Percentiles rank a stretch among this genome's conserved stretches.
Evolutionary conservation across 1,140 invertebrate genomes (phyloP).

Genomic region (Drosophila melanica): DNA sequence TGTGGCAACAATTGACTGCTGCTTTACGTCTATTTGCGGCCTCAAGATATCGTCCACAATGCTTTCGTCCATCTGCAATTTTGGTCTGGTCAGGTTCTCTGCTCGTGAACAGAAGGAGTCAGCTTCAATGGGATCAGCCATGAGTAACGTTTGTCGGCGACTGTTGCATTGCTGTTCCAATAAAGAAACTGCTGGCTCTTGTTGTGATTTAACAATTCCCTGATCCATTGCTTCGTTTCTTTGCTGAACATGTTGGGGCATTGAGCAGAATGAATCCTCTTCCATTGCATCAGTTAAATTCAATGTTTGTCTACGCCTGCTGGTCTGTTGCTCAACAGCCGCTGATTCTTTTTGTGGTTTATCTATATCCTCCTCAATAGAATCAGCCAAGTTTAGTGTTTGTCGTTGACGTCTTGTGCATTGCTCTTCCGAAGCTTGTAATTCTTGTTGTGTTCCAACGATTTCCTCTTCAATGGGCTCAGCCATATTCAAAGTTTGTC

Average conservation of each 20-base stretch:
- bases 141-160: slow-evolving; percentile 1
- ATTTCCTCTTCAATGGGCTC: slow-evolving; percentile 13
- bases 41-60: slow-evolving; percentile 8
- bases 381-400: neutral
- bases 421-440: neutral
- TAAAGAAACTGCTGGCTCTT: too few species aligned
- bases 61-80: neutral
- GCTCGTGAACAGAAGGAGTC: neutral
- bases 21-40: neutral
- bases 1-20: neutral
- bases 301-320: slow-evolving; percentile 9
- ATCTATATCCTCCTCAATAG: neutral
- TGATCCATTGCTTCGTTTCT: too few species aligned
- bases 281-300: slow-evolving; percentile 6
- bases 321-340: neutral
- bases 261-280: slow-evolving; percentile 5
- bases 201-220: too few species aligned
- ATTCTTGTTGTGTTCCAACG: too few species aligned
- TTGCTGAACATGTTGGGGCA: too few species aligned
- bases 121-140: slow-evolving; percentile 8
- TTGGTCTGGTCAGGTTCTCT: neutral
- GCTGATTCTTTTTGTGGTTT: neutral
- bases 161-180: neutral
- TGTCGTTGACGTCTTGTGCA: neutral
- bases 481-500: slow-evolving; percentile 3